Conservation (phyloP, 2,113 vertebrate genomes). For the Sminthopsis crassicaudata region DNA sequence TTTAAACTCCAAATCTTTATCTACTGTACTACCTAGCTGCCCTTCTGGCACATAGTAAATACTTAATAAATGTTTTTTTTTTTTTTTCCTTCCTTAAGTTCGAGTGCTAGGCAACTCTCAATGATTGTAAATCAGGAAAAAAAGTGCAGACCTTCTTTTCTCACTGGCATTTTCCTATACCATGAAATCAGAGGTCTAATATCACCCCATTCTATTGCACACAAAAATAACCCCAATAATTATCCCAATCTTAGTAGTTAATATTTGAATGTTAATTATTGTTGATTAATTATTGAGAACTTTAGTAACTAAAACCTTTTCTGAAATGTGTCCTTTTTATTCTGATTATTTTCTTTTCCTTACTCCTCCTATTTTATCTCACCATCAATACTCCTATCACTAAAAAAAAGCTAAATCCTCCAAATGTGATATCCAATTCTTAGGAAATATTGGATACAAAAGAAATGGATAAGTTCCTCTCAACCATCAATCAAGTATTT, state of each 20-base stretch:
- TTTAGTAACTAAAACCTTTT: background rate
- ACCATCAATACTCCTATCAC: background rate
- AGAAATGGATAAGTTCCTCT: background rate
- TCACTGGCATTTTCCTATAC: background rate
- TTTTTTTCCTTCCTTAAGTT: background rate
- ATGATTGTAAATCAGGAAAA: background rate
- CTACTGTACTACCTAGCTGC: no score
- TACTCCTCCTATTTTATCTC: background rate
- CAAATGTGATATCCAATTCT: background rate
- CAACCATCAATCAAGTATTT: background rate
- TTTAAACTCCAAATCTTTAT: no score
- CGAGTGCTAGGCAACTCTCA: background rate
- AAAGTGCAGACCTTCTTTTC: background rate
- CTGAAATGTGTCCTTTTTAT: background rate
- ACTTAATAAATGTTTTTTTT: background rate
- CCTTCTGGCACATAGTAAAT: background rate
- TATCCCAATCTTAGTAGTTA: slow-evolving; percentile 19
- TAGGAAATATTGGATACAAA: background rate
- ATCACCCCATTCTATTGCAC: background rate
- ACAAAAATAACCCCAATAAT: background rate
- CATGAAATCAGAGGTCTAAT: background rate
- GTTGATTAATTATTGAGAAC: background rate
- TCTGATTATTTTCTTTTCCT: background rate
- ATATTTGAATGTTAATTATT: background rate
- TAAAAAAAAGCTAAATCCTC: background rate